Evolutionary conservation across 2,113 vertebrate genomes (phyloP).

Genomic region (Psammodynastes pulverulentus): DNA sequence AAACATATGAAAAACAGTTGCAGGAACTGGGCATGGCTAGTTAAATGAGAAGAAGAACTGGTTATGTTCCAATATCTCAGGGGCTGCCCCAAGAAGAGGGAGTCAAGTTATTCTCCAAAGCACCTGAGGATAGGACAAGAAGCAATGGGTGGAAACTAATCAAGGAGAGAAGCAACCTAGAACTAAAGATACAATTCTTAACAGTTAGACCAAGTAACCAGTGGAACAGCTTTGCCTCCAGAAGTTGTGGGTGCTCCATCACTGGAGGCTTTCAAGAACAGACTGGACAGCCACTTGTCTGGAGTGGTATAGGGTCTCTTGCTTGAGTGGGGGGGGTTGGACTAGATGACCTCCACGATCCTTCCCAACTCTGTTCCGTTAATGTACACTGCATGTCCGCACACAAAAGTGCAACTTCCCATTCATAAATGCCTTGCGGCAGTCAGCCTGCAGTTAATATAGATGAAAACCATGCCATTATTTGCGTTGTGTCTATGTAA

Average conservation of each 20-base stretch:
- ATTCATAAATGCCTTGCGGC: not conserved
- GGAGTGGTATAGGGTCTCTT: not conserved
- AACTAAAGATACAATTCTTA: not conserved
- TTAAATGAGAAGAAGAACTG: no score
- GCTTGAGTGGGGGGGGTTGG: not conserved
- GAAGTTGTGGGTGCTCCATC: no score
- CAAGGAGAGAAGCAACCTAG: not conserved
- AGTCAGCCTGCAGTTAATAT: not conserved
- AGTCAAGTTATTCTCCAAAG: not conserved
- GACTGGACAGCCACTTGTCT: not conserved
- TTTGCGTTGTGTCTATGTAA: not conserved
- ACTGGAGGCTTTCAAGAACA: not conserved
- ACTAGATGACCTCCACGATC: not conserved
- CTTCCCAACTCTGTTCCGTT: not conserved
- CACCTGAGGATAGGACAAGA: not conserved
- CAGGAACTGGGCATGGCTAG: not conserved
- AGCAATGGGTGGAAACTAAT: not conserved
- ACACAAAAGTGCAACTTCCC: not conserved
- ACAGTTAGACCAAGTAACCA: no score
- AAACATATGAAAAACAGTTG: not conserved
- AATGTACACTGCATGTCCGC: accelerated
- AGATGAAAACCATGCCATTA: not conserved
- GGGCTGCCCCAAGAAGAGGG: not conserved
- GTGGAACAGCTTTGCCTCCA: no score
- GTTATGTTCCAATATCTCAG: not conserved